Conservation (phyloP, 1,140 invertebrate genomes). For the Panagrolaimus sp. region DNA sequence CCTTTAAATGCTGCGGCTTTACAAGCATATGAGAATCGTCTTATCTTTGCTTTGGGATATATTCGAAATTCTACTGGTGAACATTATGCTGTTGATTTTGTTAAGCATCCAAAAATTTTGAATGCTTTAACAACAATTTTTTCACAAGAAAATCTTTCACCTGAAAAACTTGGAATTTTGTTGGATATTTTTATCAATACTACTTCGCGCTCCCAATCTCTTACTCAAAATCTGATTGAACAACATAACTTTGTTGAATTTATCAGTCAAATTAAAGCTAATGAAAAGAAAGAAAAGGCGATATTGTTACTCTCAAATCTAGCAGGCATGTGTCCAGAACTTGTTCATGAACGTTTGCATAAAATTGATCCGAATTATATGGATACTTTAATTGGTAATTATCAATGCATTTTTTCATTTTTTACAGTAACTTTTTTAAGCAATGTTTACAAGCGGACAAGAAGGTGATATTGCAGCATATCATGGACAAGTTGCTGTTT, state of each 20-base stretch:
- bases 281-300: background rate
- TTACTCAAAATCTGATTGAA: background rate
- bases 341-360: background rate
- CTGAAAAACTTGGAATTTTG: background rate
- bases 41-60: background rate
- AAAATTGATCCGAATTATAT: background rate
- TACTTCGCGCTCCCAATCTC: background rate
- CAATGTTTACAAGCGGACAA: background rate
- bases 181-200: conserved; percentile 10
- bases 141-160: background rate
- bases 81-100: background rate
- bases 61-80: conserved; percentile 10
- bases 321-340: background rate
- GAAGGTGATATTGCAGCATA: background rate
- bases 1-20: background rate
- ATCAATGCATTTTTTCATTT: background rate
- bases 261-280: background rate
- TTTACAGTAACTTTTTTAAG: background rate
- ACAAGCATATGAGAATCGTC: background rate
- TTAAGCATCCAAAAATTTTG: conserved; percentile 8
- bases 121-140: background rate
- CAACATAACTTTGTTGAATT: conserved; percentile 1
- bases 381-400: background rate
- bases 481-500: conserved; percentile 4
- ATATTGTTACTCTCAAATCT: background rate